phyloP scores from a whole-genome alignment of 2,113 vertebrate species.

The Aegithalos caudatus region DNA sequence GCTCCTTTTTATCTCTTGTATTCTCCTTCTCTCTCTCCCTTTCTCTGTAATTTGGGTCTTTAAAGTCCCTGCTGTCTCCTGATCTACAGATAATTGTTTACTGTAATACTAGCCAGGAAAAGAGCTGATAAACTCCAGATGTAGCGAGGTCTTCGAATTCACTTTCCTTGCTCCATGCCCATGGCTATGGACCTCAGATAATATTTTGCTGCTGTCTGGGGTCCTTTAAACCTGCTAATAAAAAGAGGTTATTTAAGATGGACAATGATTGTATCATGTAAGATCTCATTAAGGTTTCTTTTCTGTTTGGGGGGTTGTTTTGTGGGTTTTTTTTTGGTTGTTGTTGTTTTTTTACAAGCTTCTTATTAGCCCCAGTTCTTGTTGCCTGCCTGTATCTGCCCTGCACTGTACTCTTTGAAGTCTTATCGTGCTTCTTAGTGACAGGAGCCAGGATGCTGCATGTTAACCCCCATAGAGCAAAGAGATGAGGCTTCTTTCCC shows the following conservation, averaged over 20 bases:
- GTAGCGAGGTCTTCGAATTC: constrained; percentile 79
- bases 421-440: constrained; percentile 60
- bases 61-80: constrained; percentile 85
- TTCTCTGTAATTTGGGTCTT: constrained; percentile 82
- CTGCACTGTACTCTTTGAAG: constrained; percentile 60
- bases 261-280: background rate
- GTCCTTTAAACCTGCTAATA: constrained; percentile 55
- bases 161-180: constrained; percentile 78
- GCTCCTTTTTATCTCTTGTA: constrained; percentile 79
- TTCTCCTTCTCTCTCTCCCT: constrained; percentile 71
- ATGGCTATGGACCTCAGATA: constrained; percentile 77
- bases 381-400: constrained; percentile 21
- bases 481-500: constrained; percentile 4
- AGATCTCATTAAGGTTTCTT: background rate
- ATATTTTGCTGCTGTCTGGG: constrained; percentile 63
- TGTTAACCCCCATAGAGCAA: constrained; percentile 27
- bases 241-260: constrained; percentile 41
- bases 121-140: constrained; percentile 92
- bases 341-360: constrained; percentile 1
- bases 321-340: background rate
- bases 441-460: constrained; percentile 60
- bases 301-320: background rate
- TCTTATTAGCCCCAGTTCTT: constrained; percentile 11
- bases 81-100: constrained; percentile 89
- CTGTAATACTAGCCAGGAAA: constrained; percentile 90